Evolutionary conservation across 1,140 invertebrate species (phyloP), one percentile per base, ranked within the genome.

Genomic region (Penaeus chinensis): DNA sequence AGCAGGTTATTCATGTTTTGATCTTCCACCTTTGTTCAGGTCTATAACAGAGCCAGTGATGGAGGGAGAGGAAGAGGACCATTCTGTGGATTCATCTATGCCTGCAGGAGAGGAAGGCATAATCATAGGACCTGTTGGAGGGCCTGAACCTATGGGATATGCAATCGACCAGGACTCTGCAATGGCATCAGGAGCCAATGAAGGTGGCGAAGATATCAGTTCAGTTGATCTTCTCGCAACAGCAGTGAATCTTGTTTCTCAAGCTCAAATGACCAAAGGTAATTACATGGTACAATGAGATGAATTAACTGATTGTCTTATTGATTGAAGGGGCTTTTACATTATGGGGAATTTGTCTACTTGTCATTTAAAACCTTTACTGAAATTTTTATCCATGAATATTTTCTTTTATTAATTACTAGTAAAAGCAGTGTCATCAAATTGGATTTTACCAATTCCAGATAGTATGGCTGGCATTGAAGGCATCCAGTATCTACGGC

Each of bases 221-320:
- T 87, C 85, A n/a, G 85, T 87, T 42, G 85, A 87, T 82, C 80
- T 87, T 19, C 60, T 87, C 4, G 85, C 85, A 37, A 87, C 85
- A 19, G 85, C 85, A 24, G 85, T 87, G 11, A 87, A 87, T 37
- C 69, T 87, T 13, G 85, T 87, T 71, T 87, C 85, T 62, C 85
- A 87, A 65, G 85, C 85, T 61, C 85, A 87, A 22, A 82, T 87
- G 61, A 37, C 71, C 16, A 87, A 87, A 87, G 85, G 83, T 85
- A 62, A 24, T 20, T n/a, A 27, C 10, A 32, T 2, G 32, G 32
- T 32, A 32, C 32, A 32, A 32, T 32, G 32, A 32, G 2, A 32
- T 2, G 32, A 32, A 32, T 32, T 32, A 32, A 32, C 2, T 32
- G 32, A 32, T 32, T 32, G 32, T 1, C 2, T 32, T 32, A 32